Percentiles rank a stretch among this genome's conserved stretches.
phyloP scores from a whole-genome alignment of 2,797 vertebrate species.

The Ispidina picta region DNA sequence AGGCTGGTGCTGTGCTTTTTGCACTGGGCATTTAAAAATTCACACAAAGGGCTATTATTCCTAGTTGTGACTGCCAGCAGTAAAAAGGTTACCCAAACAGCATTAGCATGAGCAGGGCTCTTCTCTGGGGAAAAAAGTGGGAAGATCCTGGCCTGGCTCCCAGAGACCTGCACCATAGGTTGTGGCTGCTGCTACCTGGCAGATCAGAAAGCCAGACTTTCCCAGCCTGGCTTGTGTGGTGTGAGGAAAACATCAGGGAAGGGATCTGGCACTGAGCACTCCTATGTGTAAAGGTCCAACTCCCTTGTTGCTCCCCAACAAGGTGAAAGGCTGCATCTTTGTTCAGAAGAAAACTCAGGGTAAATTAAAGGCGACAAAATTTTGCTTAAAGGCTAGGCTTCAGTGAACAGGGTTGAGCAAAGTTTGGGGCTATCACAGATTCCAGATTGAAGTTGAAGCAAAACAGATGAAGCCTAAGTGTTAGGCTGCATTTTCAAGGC shows the following conservation, averaged over 20 bases:
- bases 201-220: background rate
- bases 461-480: background rate
- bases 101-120: background rate
- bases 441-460: background rate
- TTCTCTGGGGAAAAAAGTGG: background rate
- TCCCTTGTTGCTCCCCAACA: background rate
- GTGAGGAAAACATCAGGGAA: background rate
- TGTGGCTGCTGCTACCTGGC: fast-evolving
- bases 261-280: background rate
- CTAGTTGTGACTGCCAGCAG: background rate
- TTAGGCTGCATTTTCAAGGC: background rate
- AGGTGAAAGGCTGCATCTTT: background rate
- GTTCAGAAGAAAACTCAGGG: background rate
- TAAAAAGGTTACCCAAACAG: background rate
- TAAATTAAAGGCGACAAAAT: background rate
- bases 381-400: background rate
- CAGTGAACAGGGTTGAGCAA: background rate
- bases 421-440: background rate
- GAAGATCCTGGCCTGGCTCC: background rate
- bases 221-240: background rate
- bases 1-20: background rate
- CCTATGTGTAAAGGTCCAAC: background rate
- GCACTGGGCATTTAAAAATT: background rate
- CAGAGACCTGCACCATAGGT: background rate
- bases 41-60: background rate